Conservation (phyloP, 2,888 invertebrate species). For the Agrilus mali region DNA sequence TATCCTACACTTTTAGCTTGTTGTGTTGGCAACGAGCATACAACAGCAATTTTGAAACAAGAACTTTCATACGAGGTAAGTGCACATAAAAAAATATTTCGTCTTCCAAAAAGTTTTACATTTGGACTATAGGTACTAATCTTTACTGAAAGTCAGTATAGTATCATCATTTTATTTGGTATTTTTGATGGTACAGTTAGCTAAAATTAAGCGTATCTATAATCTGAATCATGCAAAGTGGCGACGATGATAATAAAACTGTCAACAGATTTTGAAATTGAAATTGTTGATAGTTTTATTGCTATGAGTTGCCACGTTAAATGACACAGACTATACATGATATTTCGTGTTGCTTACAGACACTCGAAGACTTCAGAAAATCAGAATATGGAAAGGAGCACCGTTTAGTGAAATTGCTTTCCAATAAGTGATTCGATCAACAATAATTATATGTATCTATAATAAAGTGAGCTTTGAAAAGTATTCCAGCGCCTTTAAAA, state of each 20-base stretch:
- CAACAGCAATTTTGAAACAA: slow-evolving; percentile 62
- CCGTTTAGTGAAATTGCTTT: slow-evolving; percentile 38
- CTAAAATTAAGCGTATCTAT: too few relatives aligned
- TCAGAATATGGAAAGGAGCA: slow-evolving; percentile 40
- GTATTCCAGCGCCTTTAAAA: too few relatives aligned
- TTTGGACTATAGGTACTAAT: too few relatives aligned
- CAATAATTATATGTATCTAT: too few relatives aligned
- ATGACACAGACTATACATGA: background rate
- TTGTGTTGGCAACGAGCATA: slow-evolving; percentile 52
- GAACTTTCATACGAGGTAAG: slow-evolving; percentile 49
- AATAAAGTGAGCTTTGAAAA: background rate
- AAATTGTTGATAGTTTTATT: too few relatives aligned
- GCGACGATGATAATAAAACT: too few relatives aligned
- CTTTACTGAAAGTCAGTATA: too few relatives aligned
- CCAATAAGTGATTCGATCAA: slow-evolving; percentile 10
- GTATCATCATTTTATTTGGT: too few relatives aligned
- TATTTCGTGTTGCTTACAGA: slow-evolving; percentile 30
- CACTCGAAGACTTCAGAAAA: slow-evolving; percentile 43
- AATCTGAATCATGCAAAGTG: too few relatives aligned
- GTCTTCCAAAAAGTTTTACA: background rate
- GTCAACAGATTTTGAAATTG: too few relatives aligned
- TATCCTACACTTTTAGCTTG: slow-evolving; percentile 70
- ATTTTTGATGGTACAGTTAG: too few relatives aligned
- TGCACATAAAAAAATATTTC: slow-evolving; percentile 10
- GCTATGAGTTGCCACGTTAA: too few relatives aligned